Base-by-base conservation (phyloP, 2,113 vertebrate genomes). In the Formicarius rufipectus region DNA sequence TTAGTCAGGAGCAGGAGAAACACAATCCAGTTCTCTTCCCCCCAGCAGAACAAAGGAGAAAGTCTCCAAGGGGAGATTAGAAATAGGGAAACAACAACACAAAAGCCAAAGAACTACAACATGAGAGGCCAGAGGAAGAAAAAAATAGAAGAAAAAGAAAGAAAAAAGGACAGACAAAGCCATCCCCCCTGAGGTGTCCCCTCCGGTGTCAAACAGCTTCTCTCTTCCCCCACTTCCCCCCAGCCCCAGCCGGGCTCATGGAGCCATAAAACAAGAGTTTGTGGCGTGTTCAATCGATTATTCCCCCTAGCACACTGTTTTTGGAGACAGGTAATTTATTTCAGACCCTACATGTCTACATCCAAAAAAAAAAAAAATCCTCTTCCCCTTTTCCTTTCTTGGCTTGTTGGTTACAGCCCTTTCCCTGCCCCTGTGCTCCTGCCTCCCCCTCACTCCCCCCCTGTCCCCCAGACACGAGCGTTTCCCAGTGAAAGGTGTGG, bases 261-360 rank as follows among this genome's bases (percentile, higher is more conserved):
- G 87, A 82, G 79, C 95, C 91, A 90, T 96, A 97, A 97, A 97
- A 73, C 45, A 86, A 3, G 22, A 94, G 96, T 92, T 39, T 72
- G 89, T 93, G 96, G 93, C 73, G 63, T 97, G 96, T 87, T 97
- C 96, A 96, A 97, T 97, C 94, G 92, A 97, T 97, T 97, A 96
- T 37, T 92, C 93, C 90, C 84, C 95, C 13, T n/a, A 86, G 95
- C 67, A 44, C 82, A 68, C 88, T 50, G 28, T 30, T 79, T 88
- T 94, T 87, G 94, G 96, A 97, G 96, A 84, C 97, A 97, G 96
- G 95, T 96, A 94, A 97, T 97, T 96, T 87, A 97, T 97, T 97
- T 94, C 96, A 96, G 96, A 71, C 81, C 81, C 90, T 92, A 37
- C 53, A 63, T 44, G 89, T 77, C 95, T 90, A 45, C 73, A 82